Evolutionary conservation across 35 echinoderm and acorn worm genomes (phyloP).

Genomic region (Heliocidaris erythrogramma): DNA sequence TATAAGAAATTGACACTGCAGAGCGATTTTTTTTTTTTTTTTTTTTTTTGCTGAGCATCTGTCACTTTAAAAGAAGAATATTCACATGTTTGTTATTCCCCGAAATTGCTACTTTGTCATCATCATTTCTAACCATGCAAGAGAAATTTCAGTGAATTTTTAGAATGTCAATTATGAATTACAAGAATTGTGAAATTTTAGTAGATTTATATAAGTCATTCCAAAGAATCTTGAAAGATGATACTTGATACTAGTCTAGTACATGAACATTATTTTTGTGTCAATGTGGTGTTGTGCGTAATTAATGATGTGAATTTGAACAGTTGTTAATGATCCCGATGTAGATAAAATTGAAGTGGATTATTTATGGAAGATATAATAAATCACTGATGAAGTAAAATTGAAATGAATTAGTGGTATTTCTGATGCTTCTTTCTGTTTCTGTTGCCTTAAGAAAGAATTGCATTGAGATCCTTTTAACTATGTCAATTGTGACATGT

Average conservation of each 20-base stretch:
- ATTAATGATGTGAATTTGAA: neutral
- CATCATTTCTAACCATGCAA: too few relatives aligned
- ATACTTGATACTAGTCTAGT: neutral
- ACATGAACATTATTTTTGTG: neutral
- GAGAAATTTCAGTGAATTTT: too few relatives aligned
- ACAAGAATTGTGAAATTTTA: neutral
- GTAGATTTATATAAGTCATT: neutral
- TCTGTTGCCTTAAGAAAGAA: too few relatives aligned
- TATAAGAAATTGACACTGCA: too few relatives aligned
- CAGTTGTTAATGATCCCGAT: neutral
- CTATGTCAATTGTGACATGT: too few relatives aligned
- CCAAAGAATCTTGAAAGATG: neutral
- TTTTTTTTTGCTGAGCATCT: too few relatives aligned
- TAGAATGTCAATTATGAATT: too few relatives aligned
- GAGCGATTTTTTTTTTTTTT: too few relatives aligned
- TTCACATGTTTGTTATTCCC: too few relatives aligned
- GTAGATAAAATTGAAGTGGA: slow-evolving; percentile 12
- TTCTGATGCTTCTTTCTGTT: neutral
- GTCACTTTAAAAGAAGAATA: too few relatives aligned
- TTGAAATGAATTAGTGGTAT: neutral
- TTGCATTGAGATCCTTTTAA: too few relatives aligned
- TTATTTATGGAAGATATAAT: slow-evolving; percentile 6
- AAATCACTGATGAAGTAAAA: neutral
- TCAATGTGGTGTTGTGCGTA: neutral
- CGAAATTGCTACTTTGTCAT: too few relatives aligned